phyloP scores from a whole-genome alignment of 2,888 invertebrate species.

The Andrena dorsata region DNA sequence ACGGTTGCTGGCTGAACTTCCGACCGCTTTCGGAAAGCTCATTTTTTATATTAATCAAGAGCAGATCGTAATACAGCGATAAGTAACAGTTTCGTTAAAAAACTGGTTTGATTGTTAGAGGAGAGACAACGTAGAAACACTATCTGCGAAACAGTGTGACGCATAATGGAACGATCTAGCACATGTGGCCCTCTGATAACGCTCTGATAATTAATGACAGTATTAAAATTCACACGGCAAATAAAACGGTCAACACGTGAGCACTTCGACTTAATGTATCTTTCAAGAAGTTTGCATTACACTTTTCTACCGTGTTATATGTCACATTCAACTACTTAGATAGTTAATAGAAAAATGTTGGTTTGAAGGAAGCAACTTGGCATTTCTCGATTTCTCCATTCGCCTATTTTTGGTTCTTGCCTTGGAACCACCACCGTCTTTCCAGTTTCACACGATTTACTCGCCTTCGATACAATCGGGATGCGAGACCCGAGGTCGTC shows the following conservation, averaged over 20 bases:
- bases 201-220: constrained; percentile 55
- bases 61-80: neutral
- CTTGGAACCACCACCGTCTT: constrained; percentile 15
- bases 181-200: constrained; percentile 55
- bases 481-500: constrained; percentile 39
- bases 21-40: neutral
- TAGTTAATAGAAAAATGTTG: neutral
- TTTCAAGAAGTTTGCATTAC: neutral
- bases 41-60: constrained; percentile 13
- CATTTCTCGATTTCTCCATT: constrained; percentile 2
- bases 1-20: neutral
- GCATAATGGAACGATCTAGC: constrained; percentile 13
- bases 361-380: neutral
- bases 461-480: constrained; percentile 8
- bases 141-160: neutral
- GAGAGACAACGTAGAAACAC: neutral
- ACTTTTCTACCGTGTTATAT: neutral
- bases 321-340: neutral
- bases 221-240: constrained; percentile 28
- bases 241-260: constrained; percentile 20
- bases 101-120: neutral
- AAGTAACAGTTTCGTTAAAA: neutral
- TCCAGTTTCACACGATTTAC: constrained; percentile 40
- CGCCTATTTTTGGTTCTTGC: constrained; percentile 24
- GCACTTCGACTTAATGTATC: neutral